Conservation (phyloP, 2,797 vertebrate species). For the Crocidura indochinensis region DNA sequence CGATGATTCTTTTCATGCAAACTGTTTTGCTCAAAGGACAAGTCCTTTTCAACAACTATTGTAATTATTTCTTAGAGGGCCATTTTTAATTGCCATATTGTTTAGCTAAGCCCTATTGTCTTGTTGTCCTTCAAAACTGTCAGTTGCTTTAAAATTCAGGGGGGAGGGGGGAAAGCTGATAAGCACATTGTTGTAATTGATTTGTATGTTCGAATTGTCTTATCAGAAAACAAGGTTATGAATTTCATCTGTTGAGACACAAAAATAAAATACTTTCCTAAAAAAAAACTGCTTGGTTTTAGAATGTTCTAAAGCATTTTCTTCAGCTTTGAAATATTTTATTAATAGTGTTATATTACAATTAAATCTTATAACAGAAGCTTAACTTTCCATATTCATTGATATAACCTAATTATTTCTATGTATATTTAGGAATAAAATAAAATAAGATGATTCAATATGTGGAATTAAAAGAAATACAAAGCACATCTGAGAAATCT, state of each 20-base stretch:
- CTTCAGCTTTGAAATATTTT: slow-evolving; percentile 48
- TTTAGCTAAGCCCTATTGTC: slow-evolving; percentile 90
- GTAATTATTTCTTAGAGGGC: slow-evolving; percentile 86
- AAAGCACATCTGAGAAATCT: slow-evolving; percentile 5
- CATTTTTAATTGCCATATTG: slow-evolving; percentile 89
- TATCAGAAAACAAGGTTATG: slow-evolving; percentile 88
- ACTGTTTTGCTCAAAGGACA: slow-evolving; percentile 84
- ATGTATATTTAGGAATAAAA: slow-evolving; percentile 10
- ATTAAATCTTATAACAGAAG: slow-evolving; percentile 44
- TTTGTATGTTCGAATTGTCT: slow-evolving; percentile 89
- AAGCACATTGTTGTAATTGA: slow-evolving; percentile 89
- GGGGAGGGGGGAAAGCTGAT: slow-evolving; percentile 86
- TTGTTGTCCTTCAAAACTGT: slow-evolving; percentile 89
- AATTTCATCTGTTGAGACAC: slow-evolving; percentile 86
- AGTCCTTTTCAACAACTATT: slow-evolving; percentile 85
- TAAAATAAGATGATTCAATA: slow-evolving; percentile 57
- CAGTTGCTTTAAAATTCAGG: slow-evolving; percentile 86
- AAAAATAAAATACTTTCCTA: slow-evolving; percentile 89
- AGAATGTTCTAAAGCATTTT: slow-evolving; percentile 64
- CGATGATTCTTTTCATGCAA: slow-evolving; percentile 82
- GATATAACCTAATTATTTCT: slow-evolving; percentile 6
- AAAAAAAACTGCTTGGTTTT: slow-evolving; percentile 72
- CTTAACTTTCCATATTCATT: slow-evolving; percentile 25
- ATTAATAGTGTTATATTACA: slow-evolving; percentile 43
- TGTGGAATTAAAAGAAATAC: slow-evolving; percentile 31